Evolutionary conservation across 2,888 invertebrate genomes (phyloP).

Genomic region (Acanthacorydalis orientalis): DNA sequence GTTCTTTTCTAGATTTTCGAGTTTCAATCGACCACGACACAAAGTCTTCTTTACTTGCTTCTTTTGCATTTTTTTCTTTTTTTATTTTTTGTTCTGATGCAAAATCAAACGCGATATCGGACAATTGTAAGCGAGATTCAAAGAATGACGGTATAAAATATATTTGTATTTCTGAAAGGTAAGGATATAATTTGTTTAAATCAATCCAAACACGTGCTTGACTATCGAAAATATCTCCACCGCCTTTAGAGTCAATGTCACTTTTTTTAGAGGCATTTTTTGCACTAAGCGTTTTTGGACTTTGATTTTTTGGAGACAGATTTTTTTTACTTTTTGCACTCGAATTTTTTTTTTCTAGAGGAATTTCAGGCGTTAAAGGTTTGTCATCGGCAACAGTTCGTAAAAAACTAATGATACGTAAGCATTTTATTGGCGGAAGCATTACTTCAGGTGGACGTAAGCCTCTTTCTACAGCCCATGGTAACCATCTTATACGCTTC

Average conservation of each 20-base stretch:
- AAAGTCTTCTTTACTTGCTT: conserved; percentile 1
- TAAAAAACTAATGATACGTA: conserved; percentile 18
- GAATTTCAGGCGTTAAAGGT: conserved; percentile 9
- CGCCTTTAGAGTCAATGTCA: neutral
- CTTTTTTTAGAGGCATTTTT: neutral
- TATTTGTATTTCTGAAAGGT: conserved; percentile 15
- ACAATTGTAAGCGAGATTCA: neutral
- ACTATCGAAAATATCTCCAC: neutral
- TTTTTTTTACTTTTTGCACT: conserved; percentile 6
- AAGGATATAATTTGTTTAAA: conserved; percentile 15
- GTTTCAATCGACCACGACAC: conserved; percentile 12
- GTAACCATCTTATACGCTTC: conserved; percentile 28
- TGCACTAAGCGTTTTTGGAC: neutral
- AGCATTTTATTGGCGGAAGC: conserved; percentile 15
- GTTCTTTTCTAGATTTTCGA: conserved; percentile 16
- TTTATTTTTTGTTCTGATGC: conserved; percentile 9
- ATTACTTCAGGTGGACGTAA: conserved; percentile 15
- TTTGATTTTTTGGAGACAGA: neutral
- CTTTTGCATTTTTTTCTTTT: neutral
- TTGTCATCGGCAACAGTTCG: conserved; percentile 10
- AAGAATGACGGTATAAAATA: conserved; percentile 20
- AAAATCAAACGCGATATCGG: too few relatives aligned
- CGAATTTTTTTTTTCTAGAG: conserved; percentile 9
- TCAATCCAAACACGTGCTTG: conserved; percentile 19
- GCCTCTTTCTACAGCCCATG: conserved; percentile 26